These are phyloP conservation scores for Cheilosia soror DNA, from an alignment of 2,888 invertebrate species.

Conservation along the genomic window DNA sequence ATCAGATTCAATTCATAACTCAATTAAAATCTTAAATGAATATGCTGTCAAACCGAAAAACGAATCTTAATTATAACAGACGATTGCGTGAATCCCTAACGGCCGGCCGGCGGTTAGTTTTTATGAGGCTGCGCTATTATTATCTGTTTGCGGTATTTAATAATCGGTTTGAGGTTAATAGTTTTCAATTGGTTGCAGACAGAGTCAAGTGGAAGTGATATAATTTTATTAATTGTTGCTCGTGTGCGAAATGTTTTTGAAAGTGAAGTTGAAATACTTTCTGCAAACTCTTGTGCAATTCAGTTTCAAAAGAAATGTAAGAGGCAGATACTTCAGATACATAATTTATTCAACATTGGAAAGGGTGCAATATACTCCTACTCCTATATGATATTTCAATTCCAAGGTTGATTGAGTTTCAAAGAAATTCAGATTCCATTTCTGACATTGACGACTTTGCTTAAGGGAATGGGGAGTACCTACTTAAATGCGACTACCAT, in stretches of 20 bases:
- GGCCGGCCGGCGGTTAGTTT: too few species aligned
- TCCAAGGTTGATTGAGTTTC: too few species aligned
- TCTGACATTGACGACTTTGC: too few species aligned
- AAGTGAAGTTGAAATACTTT: conserved; percentile 32
- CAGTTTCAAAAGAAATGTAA: conserved; percentile 5
- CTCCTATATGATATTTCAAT: too few species aligned
- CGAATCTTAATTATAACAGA: too few species aligned
- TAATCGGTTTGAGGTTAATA: conserved; percentile 44
- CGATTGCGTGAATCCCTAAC: too few species aligned
- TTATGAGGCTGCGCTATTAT: conserved; percentile 3
- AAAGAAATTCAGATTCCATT: too few species aligned
- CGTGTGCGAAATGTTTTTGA: conserved; percentile 31
- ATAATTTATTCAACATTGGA: conserved; percentile 23
- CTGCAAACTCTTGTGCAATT: conserved; percentile 26
- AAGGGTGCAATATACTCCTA: not conserved
- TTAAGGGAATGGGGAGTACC: too few species aligned
- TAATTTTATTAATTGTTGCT: conserved; percentile 39
- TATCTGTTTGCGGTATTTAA: not conserved
- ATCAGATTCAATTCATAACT: too few species aligned
- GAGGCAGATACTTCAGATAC: conserved; percentile 10
- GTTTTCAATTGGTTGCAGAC: conserved; percentile 26
- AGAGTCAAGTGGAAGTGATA: not conserved
- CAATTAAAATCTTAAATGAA: too few species aligned
- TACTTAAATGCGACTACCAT: too few species aligned
- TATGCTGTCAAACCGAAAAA: too few species aligned